Percentiles rank a stretch among this genome's conserved stretches.
These are phyloP conservation scores for Tyrannus savana DNA, from an alignment of 2,113 vertebrate genomes.

Conservation along the genomic window DNA sequence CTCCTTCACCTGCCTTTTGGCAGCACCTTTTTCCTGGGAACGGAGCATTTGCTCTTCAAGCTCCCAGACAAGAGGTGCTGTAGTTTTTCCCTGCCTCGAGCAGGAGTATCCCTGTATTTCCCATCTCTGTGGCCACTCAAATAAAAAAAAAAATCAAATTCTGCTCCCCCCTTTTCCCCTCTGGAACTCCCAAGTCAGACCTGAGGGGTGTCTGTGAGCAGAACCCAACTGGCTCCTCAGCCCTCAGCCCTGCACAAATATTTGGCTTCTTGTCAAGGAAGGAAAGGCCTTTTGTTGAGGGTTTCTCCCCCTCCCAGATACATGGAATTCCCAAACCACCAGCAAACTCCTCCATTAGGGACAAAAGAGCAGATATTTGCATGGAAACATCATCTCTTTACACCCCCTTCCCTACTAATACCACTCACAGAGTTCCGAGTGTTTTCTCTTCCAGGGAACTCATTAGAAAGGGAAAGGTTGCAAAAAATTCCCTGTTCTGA, in stretches of 20 bases:
- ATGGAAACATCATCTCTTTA: neutral
- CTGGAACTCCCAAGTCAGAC: neutral
- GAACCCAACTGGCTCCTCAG: neutral
- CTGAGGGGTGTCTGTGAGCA: neutral
- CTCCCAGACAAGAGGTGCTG: neutral
- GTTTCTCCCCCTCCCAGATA: fast-evolving
- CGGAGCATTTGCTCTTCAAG: neutral
- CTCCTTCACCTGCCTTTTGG: neutral
- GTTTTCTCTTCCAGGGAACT: neutral
- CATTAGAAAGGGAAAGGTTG: neutral
- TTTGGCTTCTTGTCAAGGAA: neutral
- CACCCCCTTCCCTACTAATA: neutral
- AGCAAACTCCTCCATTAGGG: neutral
- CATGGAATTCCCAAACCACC: neutral
- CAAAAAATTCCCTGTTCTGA: fast-evolving
- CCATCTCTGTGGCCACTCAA: neutral
- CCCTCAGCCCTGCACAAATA: neutral
- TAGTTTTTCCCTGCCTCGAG: neutral
- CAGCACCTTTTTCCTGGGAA: neutral
- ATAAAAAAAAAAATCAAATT: neutral
- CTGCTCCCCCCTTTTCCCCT: neutral
- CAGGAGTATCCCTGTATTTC: neutral
- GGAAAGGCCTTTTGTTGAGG: neutral
- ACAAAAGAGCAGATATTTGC: neutral
- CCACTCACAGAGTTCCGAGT: neutral